A percentile compares a stretch with the other conserved stretches of the same genome.
These are phyloP conservation scores for Brachionus plicatilis DNA, from an alignment of 1,140 invertebrate species.

Conservation along the genomic window DNA sequence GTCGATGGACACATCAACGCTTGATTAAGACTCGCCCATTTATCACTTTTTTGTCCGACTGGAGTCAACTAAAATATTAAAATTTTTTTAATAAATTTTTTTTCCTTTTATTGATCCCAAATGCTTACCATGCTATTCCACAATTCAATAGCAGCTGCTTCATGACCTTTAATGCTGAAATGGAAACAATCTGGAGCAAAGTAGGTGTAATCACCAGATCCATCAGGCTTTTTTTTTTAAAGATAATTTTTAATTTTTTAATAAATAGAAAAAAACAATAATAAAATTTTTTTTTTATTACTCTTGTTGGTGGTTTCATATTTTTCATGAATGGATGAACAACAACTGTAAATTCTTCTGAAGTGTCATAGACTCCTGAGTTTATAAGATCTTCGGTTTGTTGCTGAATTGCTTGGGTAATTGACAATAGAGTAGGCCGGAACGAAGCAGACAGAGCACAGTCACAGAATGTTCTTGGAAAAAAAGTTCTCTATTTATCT, in stretches of 20 bases:
- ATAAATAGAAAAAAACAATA: neutral
- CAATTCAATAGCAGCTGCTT: slow-evolving; percentile 29
- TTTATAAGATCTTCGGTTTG: slow-evolving; percentile 44
- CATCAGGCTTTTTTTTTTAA: neutral
- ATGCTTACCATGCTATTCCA: slow-evolving; percentile 28
- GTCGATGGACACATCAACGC: neutral
- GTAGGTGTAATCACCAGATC: slow-evolving; percentile 9
- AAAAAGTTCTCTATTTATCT: neutral
- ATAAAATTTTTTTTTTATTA: neutral
- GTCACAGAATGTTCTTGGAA: slow-evolving; percentile 18
- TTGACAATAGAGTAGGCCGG: neutral
- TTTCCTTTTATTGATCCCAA: neutral
- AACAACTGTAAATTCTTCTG: slow-evolving; percentile 64
- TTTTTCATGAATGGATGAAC: slow-evolving; percentile 55
- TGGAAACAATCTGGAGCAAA: slow-evolving; percentile 40
- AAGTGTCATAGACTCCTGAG: slow-evolving; percentile 58
- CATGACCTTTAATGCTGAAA: slow-evolving; percentile 29
- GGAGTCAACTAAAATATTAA: neutral
- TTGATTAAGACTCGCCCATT: neutral
- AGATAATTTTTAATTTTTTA: neutral
- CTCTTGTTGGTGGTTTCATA: slow-evolving; percentile 16
- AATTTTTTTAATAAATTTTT: neutral
- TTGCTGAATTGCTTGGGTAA: slow-evolving; percentile 44
- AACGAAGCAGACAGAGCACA: slow-evolving; percentile 7
- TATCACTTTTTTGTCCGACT: neutral